A percentile compares a stretch with the other conserved stretches of the same genome.
Evolutionary conservation across 2,888 invertebrate genomes (phyloP).

Genomic region (Phengaris arion): DNA sequence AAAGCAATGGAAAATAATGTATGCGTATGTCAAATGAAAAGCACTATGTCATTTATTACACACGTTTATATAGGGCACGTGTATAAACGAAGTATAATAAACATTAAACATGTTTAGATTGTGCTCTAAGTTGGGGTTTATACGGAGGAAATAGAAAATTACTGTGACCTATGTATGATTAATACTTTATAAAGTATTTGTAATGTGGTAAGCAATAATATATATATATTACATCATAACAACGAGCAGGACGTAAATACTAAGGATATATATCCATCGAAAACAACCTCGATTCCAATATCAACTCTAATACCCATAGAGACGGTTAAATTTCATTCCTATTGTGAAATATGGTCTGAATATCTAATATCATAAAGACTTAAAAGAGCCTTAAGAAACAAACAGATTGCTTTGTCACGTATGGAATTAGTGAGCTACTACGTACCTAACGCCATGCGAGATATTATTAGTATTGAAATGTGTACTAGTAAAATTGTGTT

Average conservation of each 20-base stretch:
- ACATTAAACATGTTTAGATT: constrained; percentile 3
- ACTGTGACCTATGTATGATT: constrained; percentile 7
- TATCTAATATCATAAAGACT: too few species aligned
- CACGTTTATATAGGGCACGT: not conserved
- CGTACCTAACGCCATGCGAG: not conserved
- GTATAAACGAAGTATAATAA: not conserved
- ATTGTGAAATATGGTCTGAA: not conserved
- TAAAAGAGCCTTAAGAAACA: too few species aligned
- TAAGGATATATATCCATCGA: not conserved
- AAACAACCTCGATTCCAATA: not conserved
- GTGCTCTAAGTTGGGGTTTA: not conserved
- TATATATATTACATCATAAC: constrained; percentile 24
- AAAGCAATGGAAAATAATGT: not conserved
- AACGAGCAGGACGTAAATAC: not conserved
- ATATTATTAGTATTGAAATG: constrained; percentile 12
- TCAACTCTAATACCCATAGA: not conserved
- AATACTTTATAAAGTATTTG: constrained; percentile 6
- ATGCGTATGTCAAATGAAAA: too few species aligned
- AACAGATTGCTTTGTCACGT: not conserved
- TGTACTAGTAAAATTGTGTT: constrained; percentile 26
- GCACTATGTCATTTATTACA: not conserved
- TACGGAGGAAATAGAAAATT: constrained; percentile 17
- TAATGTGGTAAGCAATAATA: constrained; percentile 7
- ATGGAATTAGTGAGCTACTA: not conserved
- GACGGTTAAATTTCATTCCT: not conserved